phyloP scores from a whole-genome alignment of 2,888 invertebrate species.

The Deilephila porcellus region DNA sequence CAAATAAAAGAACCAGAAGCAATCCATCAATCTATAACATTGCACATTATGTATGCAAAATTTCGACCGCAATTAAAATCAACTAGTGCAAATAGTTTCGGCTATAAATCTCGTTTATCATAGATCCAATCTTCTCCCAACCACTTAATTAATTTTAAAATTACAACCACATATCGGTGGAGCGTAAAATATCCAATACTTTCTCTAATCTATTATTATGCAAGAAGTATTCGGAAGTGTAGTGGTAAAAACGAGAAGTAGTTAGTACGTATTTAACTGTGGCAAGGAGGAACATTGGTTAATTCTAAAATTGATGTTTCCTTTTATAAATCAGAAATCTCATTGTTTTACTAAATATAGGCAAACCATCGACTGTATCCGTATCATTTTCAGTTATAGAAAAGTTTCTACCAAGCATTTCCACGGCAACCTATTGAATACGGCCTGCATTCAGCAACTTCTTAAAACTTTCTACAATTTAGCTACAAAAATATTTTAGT shows the following conservation, averaged over 20 bases:
- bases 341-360: no score
- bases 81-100: constrained; percentile 17
- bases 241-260: constrained; percentile 5
- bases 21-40: constrained; percentile 27
- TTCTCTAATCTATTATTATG: constrained; percentile 24
- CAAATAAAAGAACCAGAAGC: constrained; percentile 13
- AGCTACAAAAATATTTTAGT: no score
- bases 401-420: no score
- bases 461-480: no score
- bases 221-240: constrained; percentile 5
- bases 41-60: constrained; percentile 8
- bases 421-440: no score
- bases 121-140: constrained; percentile 6
- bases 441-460: no score
- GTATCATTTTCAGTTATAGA: no score
- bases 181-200: constrained; percentile 17
- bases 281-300: background rate
- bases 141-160: constrained; percentile 17
- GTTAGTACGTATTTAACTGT: background rate
- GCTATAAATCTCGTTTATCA: constrained; percentile 14
- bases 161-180: constrained; percentile 23
- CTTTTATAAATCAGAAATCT: no score
- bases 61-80: constrained; percentile 3
- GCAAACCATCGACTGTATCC: no score
- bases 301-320: background rate